Conservation (phyloP, 2,113 vertebrate genomes). For the Gymnogyps californianus region DNA sequence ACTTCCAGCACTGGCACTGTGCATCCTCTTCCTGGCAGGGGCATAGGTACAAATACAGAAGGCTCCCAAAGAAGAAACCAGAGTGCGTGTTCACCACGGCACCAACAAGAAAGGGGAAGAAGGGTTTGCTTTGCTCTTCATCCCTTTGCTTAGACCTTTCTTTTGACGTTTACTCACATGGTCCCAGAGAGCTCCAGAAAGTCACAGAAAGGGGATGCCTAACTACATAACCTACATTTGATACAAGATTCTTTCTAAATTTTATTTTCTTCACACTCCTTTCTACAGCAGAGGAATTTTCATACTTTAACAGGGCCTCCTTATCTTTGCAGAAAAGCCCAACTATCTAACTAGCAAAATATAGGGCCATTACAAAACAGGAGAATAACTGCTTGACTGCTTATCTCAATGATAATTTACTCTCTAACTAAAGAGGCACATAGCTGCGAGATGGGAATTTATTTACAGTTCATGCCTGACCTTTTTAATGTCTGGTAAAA, state of each 20-base stretch:
- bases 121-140: not conserved
- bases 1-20: not conserved
- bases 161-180: not conserved
- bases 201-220: not conserved
- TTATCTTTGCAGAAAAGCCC: not conserved
- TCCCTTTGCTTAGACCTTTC: not conserved
- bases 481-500: conserved; percentile 43
- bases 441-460: conserved; percentile 16
- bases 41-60: not conserved
- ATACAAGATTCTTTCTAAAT: not conserved
- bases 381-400: not conserved
- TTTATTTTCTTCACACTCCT: not conserved
- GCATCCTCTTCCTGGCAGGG: not conserved
- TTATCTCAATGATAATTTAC: conserved; percentile 41
- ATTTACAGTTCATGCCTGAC: conserved; percentile 50
- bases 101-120: not conserved
- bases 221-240: not conserved
- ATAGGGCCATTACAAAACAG: not conserved
- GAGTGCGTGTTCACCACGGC: not conserved
- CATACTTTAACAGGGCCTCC: not conserved
- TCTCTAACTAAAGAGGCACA: not conserved
- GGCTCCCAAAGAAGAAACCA: not conserved
- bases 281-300: not conserved
- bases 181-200: not conserved
- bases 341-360: not conserved